Base-by-base conservation (phyloP, 2,113 vertebrate genomes). In the Cheirogaleus medius region DNA sequence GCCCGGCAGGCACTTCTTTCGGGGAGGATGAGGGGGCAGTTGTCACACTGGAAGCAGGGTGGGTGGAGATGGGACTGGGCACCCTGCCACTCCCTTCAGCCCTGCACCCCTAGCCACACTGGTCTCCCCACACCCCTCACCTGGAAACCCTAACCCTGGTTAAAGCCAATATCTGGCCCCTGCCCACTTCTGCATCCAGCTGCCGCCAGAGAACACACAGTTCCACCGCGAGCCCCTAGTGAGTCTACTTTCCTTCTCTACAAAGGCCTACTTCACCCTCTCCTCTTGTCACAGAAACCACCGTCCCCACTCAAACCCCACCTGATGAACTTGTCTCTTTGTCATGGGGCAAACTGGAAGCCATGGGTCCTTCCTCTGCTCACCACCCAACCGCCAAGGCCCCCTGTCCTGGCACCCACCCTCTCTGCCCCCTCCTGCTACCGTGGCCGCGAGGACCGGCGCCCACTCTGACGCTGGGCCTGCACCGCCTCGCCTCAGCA, bases 341-440 rank as follows among this genome's bases (percentile, higher is more conserved):
- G 6, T 49, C 39, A 20, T 8, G 13, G 77, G 11, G 56, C 32
- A 83, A 74, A 64, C 39, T 1, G 29, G 44, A 29, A 29, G 14
- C 86, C 27, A 25, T 4, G 6, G 34, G 32, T 32, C 39, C 56
- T 47, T 5, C 29, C 17, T 2, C 14, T 27, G 34, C 42, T 60
- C 23, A 21, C 25, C 60, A 37, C 3, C 27, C 73, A 69, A 54
- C 27, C 10, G 2, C 82, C 17, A 47, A 18, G 15, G 13, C 10
- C 7, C 39, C 39, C 0, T 0, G 0, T 14, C 9, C 44, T 63
- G 25, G 58, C 58, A 27, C 13, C 17, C 0, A 0, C 23, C 2
- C 42, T 29, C 58, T 44, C 37, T 13, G 21, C 44, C 39, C 44
- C 64, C 32, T 44, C 44, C 73, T 5, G 42, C 39, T 14, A 32